Percentiles rank a stretch among this genome's conserved stretches.
phyloP scores from a whole-genome alignment of 1,140 invertebrate species.

The Pseudomyrmex dendroicus region DNA sequence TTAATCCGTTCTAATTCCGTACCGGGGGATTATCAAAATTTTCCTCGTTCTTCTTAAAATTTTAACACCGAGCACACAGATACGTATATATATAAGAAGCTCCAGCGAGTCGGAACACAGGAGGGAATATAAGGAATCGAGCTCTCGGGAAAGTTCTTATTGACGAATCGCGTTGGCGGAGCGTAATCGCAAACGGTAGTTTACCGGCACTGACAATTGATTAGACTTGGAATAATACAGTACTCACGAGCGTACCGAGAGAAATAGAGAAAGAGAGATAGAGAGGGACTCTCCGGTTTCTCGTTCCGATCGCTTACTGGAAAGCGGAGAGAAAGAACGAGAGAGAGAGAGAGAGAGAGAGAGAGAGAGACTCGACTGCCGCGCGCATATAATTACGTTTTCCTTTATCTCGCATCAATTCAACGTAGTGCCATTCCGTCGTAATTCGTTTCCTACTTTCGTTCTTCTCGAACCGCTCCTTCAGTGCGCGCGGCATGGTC shows the following conservation, averaged over 20 bases:
- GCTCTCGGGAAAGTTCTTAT: conserved; percentile 24
- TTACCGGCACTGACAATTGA: conserved; percentile 52
- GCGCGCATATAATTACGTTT: conserved; percentile 64
- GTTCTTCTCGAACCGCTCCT: conserved; percentile 12
- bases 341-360: background rate
- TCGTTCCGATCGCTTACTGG: too few relatives aligned
- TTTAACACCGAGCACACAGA: background rate
- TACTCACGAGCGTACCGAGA: background rate
- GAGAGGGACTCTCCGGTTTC: too few relatives aligned
- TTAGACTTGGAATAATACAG: conserved; percentile 49
- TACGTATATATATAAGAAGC: background rate
- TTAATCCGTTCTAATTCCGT: conserved; percentile 14
- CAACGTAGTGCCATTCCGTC: conserved; percentile 36
- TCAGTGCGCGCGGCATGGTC: conserved; percentile 10
- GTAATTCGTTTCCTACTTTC: conserved; percentile 53
- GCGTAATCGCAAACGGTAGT: conserved; percentile 52
- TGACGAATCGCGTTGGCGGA: conserved; percentile 45
- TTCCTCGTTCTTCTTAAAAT: conserved; percentile 15
- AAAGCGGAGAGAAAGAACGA: background rate
- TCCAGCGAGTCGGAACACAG: background rate
- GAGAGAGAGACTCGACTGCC: conserved; percentile 1
- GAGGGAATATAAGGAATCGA: conserved; percentile 31
- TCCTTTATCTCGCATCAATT: conserved; percentile 63
- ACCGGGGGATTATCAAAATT: conserved; percentile 17
- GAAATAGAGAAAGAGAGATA: background rate